phyloP scores from a whole-genome alignment of 2,113 vertebrate species.

The Cairina moschata region DNA sequence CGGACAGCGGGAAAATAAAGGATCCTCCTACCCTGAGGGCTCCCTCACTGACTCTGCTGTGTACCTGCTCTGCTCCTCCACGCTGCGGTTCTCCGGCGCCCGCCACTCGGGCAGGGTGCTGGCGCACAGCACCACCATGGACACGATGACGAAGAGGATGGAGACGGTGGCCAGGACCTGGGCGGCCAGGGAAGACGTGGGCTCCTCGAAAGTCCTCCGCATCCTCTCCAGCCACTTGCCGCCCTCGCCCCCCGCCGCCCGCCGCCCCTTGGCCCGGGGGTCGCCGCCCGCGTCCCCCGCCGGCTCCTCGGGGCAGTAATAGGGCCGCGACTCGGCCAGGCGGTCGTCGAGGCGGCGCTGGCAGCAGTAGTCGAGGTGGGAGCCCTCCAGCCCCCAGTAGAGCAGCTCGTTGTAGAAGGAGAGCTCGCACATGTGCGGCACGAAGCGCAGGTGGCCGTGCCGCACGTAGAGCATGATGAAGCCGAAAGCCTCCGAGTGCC shows the following conservation, averaged over 20 bases:
- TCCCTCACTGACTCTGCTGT: constrained; percentile 83
- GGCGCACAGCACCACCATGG: constrained; percentile 96
- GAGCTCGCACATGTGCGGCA: constrained; percentile 96
- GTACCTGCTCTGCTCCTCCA: constrained; percentile 98
- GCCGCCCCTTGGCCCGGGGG: neutral
- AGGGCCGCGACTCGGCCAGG: constrained; percentile 93
- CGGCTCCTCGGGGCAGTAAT: constrained; percentile 81
- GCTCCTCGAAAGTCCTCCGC: constrained; percentile 94
- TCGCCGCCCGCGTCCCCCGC: constrained; percentile 68
- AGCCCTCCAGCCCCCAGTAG: constrained; percentile 97
- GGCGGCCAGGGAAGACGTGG: constrained; percentile 92
- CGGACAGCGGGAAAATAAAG: constrained; percentile 71
- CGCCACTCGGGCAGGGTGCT: constrained; percentile 98
- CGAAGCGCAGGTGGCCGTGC: constrained; percentile 94
- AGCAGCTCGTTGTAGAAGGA: constrained; percentile 99
- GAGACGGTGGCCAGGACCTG: constrained; percentile 95
- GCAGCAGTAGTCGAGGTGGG: constrained; percentile 95
- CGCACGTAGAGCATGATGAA: constrained; percentile 98
- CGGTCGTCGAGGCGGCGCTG: constrained; percentile 96
- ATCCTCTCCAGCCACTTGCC: constrained; percentile 90
- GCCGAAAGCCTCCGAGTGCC: constrained; percentile 95
- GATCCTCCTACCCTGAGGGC: constrained; percentile 84
- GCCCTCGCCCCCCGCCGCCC: constrained; percentile 47
- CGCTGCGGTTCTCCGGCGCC: constrained; percentile 88
- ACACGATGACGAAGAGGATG: constrained; percentile 94